Base-by-base conservation (phyloP, 1,140 invertebrate species). In the Calephelis virginiensis region DNA sequence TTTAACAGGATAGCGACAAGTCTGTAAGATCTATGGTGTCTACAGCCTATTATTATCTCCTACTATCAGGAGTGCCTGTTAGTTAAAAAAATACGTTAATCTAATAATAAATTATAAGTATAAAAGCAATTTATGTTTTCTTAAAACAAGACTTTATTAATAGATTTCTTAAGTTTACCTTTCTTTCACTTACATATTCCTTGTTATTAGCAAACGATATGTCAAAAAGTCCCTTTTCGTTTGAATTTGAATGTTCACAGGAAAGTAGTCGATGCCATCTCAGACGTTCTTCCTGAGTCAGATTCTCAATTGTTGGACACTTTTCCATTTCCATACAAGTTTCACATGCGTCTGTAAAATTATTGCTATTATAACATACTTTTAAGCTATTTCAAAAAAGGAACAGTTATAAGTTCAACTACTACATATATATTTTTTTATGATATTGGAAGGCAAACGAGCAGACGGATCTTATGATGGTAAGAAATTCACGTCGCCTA, bases 251-350 rank as follows among this genome's bases (percentile, higher is more conserved):
- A 56, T 56, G 13, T 53, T 17, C 49, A 53, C 49, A 53, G 5
- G 14, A 53, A 28, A 56, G 50, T 11, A 56, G 17, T 56, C 17
- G 50, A 11, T 11, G 50, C 50, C 50, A 56, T 56, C 9, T 56
- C 9, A 11, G 50, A 8, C 50, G 50, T 56, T 56, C 50, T 9
- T 56, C 50, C 14, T 56, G 17, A 56, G 9, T 56, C 11, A 56
- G 28, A 28, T 5, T 56, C 50, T 56, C 50, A 11, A 56, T 56
- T 28, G 50, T 56, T 56, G 50, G 50, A 56, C 50, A 56, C 14
- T 56, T 56, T 56, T 56, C 50, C 11, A 56, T 56, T 12, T 28
- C 50, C 28, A 56, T 14, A 12, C 50, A 56, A 56, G 8, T 56
- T 56, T 56, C 17, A 56, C 50, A 56, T 6, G 7, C 28, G 50